Conservation (phyloP, 2,113 vertebrate species). For the Todiramphus saurophagus region DNA sequence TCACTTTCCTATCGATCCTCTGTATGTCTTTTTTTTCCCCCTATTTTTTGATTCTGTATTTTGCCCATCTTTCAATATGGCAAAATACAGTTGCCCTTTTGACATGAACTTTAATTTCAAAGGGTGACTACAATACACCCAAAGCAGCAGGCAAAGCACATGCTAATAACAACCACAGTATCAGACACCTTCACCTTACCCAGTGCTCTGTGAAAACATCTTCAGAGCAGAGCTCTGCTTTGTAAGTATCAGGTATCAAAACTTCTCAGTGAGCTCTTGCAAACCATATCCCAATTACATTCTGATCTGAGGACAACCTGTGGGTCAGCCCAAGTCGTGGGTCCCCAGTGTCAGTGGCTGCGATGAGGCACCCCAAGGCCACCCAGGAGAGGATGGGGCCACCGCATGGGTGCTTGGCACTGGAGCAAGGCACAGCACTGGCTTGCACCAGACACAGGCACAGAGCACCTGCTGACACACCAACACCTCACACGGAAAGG, state of each 20-base stretch:
- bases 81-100: not conserved
- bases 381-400: not conserved
- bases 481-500: not conserved
- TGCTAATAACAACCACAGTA: not conserved
- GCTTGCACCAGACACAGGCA: no score
- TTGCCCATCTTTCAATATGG: not conserved
- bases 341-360: not conserved
- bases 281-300: not conserved
- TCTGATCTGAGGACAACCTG: not conserved
- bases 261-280: not conserved
- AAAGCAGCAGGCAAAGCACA: not conserved
- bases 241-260: not conserved
- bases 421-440: fast-evolving
- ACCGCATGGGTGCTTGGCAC: fast-evolving
- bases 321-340: not conserved
- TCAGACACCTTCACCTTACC: not conserved
- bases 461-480: fast-evolving
- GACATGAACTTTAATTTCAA: not conserved
- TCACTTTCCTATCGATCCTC: not conserved
- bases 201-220: fast-evolving
- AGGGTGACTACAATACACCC: not conserved
- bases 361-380: not conserved
- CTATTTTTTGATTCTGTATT: not conserved
- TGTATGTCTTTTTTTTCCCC: not conserved
- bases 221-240: not conserved